Percentiles rank a stretch among this genome's conserved stretches.
Evolutionary conservation across 1,140 invertebrate genomes (phyloP).

Genomic region (Streblospio benedicti): DNA sequence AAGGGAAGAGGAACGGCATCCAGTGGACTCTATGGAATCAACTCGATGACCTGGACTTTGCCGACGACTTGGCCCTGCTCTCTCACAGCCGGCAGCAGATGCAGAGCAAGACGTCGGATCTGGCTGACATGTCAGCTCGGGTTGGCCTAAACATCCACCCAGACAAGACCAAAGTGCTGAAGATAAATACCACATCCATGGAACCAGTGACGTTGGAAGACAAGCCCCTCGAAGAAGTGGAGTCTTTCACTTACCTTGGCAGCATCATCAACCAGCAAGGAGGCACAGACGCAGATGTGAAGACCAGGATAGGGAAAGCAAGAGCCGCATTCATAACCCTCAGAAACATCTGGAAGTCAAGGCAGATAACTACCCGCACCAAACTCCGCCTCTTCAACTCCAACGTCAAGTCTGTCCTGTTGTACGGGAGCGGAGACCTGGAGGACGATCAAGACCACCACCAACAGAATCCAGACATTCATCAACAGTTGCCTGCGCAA

Average conservation of each 20-base stretch:
- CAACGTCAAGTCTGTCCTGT: not conserved
- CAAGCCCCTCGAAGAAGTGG: not conserved
- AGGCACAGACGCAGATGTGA: not conserved
- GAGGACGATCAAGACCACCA: too few relatives aligned
- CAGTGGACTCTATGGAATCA: conserved; percentile 11
- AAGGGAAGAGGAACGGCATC: conserved; percentile 14
- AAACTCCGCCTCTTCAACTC: not conserved
- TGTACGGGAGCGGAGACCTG: too few relatives aligned
- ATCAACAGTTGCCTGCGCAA: too few relatives aligned
- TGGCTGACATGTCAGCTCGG: not conserved
- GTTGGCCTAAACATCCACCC: not conserved
- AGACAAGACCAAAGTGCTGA: not conserved
- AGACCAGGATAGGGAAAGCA: not conserved
- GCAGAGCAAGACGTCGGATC: not conserved
- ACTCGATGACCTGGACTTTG: conserved; percentile 23
- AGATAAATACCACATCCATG: not conserved
- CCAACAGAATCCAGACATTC: too few relatives aligned
- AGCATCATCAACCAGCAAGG: not conserved
- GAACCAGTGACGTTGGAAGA: not conserved
- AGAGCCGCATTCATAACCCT: not conserved
- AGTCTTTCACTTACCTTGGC: not conserved
- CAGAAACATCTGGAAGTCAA: not conserved
- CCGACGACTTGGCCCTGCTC: conserved; percentile 19
- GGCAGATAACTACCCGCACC: not conserved
- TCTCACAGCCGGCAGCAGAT: not conserved